These are phyloP conservation scores for Macaria liturata DNA, from an alignment of 2,888 invertebrate species.

Conservation along the genomic window DNA sequence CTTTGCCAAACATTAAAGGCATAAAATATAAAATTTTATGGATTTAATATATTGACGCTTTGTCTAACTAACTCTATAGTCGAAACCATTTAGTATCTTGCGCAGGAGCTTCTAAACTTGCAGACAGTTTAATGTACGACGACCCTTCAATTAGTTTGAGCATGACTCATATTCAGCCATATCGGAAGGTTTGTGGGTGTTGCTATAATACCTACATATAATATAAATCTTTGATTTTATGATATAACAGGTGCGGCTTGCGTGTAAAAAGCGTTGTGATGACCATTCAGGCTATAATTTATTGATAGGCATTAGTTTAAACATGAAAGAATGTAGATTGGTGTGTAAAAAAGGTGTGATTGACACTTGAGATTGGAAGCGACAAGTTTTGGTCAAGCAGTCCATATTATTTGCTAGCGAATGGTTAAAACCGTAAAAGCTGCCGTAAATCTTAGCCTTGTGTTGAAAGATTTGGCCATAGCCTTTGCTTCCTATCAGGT, in stretches of 20 bases:
- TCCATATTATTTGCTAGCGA: too few relatives aligned
- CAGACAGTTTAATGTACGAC: background rate
- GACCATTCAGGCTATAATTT: constrained; percentile 1
- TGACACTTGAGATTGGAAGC: background rate
- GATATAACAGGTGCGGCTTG: constrained; percentile 4
- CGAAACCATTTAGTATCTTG: too few relatives aligned
- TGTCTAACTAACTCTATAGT: too few relatives aligned
- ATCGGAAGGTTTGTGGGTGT: constrained; percentile 12
- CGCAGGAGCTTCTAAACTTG: background rate
- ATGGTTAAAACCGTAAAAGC: too few relatives aligned
- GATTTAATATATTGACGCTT: too few relatives aligned
- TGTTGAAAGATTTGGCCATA: too few relatives aligned
- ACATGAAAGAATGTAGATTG: background rate
- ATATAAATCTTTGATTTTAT: constrained; percentile 8
- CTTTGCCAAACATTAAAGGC: too few relatives aligned
- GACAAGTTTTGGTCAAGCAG: too few relatives aligned
- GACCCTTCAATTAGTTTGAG: constrained; percentile 2
- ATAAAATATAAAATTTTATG: too few relatives aligned
- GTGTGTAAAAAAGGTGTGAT: background rate
- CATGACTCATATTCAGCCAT: constrained; percentile 8
- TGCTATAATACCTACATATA: background rate
- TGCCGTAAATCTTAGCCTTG: too few relatives aligned
- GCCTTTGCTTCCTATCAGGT: too few relatives aligned
- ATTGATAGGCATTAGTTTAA: constrained; percentile 1
- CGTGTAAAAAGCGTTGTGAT: constrained; percentile 8